Conservation (phyloP, 2,797 vertebrate species). For the Enteromius anoplus region DNA sequence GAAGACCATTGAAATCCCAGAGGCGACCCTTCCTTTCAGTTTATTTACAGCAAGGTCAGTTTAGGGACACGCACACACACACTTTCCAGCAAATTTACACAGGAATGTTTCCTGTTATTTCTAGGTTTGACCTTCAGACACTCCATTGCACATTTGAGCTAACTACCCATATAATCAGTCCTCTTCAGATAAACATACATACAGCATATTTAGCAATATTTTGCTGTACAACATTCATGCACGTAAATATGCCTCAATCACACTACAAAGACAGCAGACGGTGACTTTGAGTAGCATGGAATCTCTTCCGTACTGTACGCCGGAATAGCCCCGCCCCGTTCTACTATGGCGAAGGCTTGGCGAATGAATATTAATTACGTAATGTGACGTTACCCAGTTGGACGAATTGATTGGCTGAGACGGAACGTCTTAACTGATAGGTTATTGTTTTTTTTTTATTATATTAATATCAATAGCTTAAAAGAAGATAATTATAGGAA, state of each 20-base stretch:
- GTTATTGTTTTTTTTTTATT: background rate
- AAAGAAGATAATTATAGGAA: background rate
- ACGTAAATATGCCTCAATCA: background rate
- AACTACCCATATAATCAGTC: background rate
- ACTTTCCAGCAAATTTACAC: background rate
- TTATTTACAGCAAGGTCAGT: slow-evolving; percentile 22
- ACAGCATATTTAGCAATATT: background rate
- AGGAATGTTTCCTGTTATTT: slow-evolving; percentile 15
- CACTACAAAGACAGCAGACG: background rate
- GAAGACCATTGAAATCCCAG: slow-evolving; percentile 29
- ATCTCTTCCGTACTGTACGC: background rate
- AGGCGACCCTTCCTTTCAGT: slow-evolving; percentile 36
- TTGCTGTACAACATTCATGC: background rate
- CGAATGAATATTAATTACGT: slow-evolving; percentile 7
- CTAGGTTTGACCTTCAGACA: slow-evolving; percentile 27
- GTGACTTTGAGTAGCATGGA: background rate
- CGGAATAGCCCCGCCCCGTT: background rate
- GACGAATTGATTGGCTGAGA: background rate
- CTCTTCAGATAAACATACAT: background rate
- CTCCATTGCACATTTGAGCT: background rate
- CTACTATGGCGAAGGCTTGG: slow-evolving; percentile 1
- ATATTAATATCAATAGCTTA: background rate
- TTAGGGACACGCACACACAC: slow-evolving; percentile 2
- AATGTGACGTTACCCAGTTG: background rate
- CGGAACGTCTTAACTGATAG: background rate